phyloP scores from a whole-genome alignment of 2,888 invertebrate genomes.

The Tigriopus californicus region DNA sequence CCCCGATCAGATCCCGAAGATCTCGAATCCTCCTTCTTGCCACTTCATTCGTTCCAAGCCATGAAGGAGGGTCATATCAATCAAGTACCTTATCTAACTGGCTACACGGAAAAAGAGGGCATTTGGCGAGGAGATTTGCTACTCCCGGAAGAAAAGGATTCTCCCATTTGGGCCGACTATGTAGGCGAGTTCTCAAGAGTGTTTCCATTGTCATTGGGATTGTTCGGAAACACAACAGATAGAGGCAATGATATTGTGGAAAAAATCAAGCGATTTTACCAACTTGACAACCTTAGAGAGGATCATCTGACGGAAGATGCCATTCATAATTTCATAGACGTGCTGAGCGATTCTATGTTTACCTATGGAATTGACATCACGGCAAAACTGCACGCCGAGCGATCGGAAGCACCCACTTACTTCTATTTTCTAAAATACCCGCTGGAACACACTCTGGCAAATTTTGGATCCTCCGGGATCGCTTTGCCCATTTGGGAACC shows the following conservation, averaged over 20 bases:
- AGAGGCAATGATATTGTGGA: background rate
- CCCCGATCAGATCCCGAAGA: slow-evolving; percentile 1
- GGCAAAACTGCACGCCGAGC: background rate
- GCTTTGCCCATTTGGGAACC: too few species aligned
- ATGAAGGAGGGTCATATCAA: background rate
- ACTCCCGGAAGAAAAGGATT: background rate
- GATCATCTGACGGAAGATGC: background rate
- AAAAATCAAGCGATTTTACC: background rate
- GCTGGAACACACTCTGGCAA: background rate
- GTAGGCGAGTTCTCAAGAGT: background rate
- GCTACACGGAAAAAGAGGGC: background rate
- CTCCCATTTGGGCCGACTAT: background rate
- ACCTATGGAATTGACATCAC: background rate
- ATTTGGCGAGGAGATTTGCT: background rate
- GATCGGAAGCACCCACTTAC: background rate
- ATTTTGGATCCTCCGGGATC: background rate
- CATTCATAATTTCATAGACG: background rate
- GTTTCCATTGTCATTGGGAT: background rate
- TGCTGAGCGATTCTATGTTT: background rate
- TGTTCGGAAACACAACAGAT: background rate
- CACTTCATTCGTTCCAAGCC: background rate
- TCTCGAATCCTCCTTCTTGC: background rate
- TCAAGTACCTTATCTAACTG: background rate
- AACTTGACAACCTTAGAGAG: background rate
- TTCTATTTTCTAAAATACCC: background rate